These are phyloP conservation scores for Lasioglossum leucozonium DNA, from an alignment of 2,888 invertebrate genomes.

Conservation along the genomic window DNA sequence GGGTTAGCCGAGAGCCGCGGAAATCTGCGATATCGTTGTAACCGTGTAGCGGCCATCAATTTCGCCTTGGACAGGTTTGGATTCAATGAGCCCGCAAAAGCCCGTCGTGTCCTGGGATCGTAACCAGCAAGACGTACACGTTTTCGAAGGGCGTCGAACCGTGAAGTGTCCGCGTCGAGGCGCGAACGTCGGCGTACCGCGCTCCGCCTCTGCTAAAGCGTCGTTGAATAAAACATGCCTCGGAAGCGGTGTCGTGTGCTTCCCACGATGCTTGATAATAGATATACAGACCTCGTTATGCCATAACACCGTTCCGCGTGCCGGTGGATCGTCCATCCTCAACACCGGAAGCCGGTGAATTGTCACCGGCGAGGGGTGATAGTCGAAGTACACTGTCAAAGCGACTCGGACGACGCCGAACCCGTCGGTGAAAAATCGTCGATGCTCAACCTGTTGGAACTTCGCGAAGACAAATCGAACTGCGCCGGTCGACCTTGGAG, in stretches of 20 bases:
- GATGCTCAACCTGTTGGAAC: background rate
- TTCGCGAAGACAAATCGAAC: constrained; percentile 6
- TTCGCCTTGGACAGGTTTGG: background rate
- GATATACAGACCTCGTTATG: constrained; percentile 12
- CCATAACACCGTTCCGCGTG: constrained; percentile 9
- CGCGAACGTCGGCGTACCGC: constrained; percentile 23
- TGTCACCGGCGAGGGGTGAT: background rate
- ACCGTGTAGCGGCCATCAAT: constrained; percentile 20
- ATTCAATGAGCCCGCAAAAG: constrained; percentile 4
- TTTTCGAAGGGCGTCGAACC: background rate
- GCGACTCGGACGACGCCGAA: background rate
- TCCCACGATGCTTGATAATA: constrained; percentile 7
- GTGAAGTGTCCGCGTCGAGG: constrained; percentile 13
- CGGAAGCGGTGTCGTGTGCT: background rate
- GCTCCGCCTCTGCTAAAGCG: background rate
- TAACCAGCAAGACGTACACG: background rate
- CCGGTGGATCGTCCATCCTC: background rate
- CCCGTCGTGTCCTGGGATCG: background rate
- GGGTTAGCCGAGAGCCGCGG: background rate
- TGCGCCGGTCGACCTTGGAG: background rate
- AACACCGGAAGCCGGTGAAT: constrained; percentile 4
- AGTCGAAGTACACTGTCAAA: background rate
- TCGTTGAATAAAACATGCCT: constrained; percentile 36
- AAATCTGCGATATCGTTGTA: background rate
- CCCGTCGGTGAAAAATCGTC: background rate